Evolutionary conservation across 2,113 vertebrate genomes (phyloP), one percentile per base, ranked within the genome.

Genomic region (Serinus canaria): DNA sequence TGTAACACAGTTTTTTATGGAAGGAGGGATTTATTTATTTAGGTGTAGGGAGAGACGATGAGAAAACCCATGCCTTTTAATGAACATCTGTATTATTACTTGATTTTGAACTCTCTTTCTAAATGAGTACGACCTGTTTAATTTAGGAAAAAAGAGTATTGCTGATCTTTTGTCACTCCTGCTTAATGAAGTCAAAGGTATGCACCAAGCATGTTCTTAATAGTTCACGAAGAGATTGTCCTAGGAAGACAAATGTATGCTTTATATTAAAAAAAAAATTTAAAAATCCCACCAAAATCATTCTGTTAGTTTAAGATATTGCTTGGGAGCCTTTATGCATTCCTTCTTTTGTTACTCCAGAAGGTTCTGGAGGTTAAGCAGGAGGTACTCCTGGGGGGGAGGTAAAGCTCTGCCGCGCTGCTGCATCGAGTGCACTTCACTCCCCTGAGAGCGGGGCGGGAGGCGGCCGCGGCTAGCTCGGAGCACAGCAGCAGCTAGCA

Each of bases 61-160:
- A 53, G 39, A 92, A 92, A 73, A 27, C 4, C 11, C 2, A 4
- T 74, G 18, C 5, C 11, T 90, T 80, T 62, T 70, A 83, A 47
- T 56, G 28, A 72, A 39, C 22, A 70, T 77, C 30, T 88, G 7
- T 56, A 24, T 82, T 75, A 75, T 46, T 3, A 21, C 11, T 75
- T 84, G n/a, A 35, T 94, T 94, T 89, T 53, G 53, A 92, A 30
- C 19, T 44, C 27, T 50, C 52, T 75, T 58, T 97, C 69, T 23
- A 83, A 88, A 86, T 90, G 9, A 80, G 14, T 27, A 25, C 25
- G 15, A 37, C 64, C 30, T 52, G 13, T 59, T 77, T 91, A 41
- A 43, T 58, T 70, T 74, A 59, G 37, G 23, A 70, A 68, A 64
- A 73, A 67, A 74, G 13, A 35, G 1, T 47, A 35, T 56, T 81